phyloP scores from a whole-genome alignment of 2,797 vertebrate genomes.

The Clarias fuscus region DNA sequence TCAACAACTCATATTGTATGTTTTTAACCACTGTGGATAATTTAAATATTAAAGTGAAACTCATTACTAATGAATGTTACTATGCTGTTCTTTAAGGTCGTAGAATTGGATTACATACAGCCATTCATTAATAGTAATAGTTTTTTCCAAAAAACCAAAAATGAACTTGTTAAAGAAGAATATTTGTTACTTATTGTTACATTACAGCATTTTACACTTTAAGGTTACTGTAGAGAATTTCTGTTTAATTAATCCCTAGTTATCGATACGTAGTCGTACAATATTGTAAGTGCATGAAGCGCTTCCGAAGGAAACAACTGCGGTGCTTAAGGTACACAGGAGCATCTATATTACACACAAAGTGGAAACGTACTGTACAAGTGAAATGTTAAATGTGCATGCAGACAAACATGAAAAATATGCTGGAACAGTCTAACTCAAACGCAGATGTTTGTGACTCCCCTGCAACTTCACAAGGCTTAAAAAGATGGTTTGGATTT shows the following conservation, averaged over 20 bases:
- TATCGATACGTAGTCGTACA: too few relatives aligned
- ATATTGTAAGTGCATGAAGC: conserved; percentile 61
- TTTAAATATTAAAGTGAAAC: background rate
- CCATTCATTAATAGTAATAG: too few relatives aligned
- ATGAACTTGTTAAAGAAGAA: too few relatives aligned
- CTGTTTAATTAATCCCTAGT: too few relatives aligned
- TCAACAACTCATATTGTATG: background rate
- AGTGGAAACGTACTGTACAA: background rate
- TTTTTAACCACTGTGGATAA: background rate
- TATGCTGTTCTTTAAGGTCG: too few relatives aligned
- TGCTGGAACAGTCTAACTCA: background rate
- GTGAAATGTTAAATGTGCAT: background rate
- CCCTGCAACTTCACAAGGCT: background rate
- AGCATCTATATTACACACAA: conserved; percentile 64
- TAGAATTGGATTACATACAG: too few relatives aligned
- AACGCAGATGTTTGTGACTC: background rate
- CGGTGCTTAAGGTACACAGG: conserved; percentile 61
- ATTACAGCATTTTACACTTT: too few relatives aligned
- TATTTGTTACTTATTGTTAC: too few relatives aligned
- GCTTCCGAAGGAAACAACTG: conserved; percentile 69
- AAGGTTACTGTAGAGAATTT: too few relatives aligned
- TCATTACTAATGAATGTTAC: background rate
- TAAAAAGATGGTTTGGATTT: too few relatives aligned
- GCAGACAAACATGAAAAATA: background rate
- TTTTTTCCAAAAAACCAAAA: too few relatives aligned